Base-by-base conservation (phyloP, 1,140 invertebrate genomes). In the Episyrphus balteatus region DNA sequence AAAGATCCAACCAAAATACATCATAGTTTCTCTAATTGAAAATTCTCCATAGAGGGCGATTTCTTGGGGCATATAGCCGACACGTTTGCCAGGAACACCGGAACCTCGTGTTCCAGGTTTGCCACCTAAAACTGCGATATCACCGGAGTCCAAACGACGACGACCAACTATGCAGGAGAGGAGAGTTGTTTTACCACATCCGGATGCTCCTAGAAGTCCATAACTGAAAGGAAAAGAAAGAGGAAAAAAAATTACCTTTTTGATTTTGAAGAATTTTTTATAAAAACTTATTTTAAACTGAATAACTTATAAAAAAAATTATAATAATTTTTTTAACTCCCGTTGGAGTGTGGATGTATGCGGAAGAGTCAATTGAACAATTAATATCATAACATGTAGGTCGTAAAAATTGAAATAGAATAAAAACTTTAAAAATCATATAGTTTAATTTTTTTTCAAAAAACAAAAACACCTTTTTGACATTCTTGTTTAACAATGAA, bases 1-100 rank as follows among this genome's bases (percentile, higher is more conserved):
- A 62, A 92, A 91, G 55, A 97, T 86, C 78, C 89, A 88, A n/a
- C 93, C 93, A 69, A 97, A 97, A 65, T 95, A 97, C 74, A 88
- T 82, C 79, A 97, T 85, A 0, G 92, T 97, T 66, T 98, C 94
- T 49, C 81, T 79, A 51, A 96, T 97, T 0, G 90, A 88, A 69
- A 98, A 94, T 69, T 96, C 91, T 1, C 88, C 87, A 66, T 93
- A 97, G 1, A 98, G 72, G 0, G 92, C 92, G 18, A 94, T 88
- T 70, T 97, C 93, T 69, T 94, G 83, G 0, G 83, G 83, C 83
- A 86, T 86, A 64, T 87, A 86, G 9, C 84, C 83, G 13, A 86
- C 87, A 10, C 88, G 76, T 59, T 87, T 88, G 11, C 91, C 91
- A 1, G 91, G 91, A 3, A 94, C 87, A 1, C 88, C 89, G 0